Evolutionary conservation across 1,140 invertebrate species (phyloP).

Genomic region (Callitettix versicolor): DNA sequence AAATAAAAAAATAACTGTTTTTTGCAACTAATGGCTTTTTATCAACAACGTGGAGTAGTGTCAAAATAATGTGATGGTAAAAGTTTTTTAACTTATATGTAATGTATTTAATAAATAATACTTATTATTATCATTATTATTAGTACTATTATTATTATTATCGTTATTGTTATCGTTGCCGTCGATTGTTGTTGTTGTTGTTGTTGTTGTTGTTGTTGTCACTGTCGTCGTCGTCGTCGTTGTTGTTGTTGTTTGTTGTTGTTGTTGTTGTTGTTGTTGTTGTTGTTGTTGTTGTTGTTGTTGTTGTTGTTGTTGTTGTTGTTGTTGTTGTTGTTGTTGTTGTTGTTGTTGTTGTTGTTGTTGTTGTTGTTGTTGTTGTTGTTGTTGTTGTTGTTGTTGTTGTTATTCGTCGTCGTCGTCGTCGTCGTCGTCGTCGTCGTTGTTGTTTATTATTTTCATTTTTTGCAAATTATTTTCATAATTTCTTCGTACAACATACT

Average conservation of each 20-base stretch:
- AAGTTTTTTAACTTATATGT: no score
- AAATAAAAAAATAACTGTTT: no score
- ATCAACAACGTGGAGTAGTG: no score
- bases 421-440: neutral
- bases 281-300: neutral
- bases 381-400: no score
- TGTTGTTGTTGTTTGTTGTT: no score
- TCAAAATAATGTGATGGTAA: no score
- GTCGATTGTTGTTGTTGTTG: neutral
- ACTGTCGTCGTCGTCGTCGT: neutral
- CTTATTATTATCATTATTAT: neutral
- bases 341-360: neutral
- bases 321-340: neutral
- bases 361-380: neutral
- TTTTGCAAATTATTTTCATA: neutral
- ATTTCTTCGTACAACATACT: no score
- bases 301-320: neutral
- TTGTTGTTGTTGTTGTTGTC: neutral
- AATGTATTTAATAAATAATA: no score
- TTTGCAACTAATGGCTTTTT: no score
- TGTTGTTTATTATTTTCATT: neutral
- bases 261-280: constrained; percentile 4
- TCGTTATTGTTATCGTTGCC: neutral
- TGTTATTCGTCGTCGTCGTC: neutral
- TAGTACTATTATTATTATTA: neutral